phyloP scores from a whole-genome alignment of 2,888 invertebrate species.

The Dione vanillae region DNA sequence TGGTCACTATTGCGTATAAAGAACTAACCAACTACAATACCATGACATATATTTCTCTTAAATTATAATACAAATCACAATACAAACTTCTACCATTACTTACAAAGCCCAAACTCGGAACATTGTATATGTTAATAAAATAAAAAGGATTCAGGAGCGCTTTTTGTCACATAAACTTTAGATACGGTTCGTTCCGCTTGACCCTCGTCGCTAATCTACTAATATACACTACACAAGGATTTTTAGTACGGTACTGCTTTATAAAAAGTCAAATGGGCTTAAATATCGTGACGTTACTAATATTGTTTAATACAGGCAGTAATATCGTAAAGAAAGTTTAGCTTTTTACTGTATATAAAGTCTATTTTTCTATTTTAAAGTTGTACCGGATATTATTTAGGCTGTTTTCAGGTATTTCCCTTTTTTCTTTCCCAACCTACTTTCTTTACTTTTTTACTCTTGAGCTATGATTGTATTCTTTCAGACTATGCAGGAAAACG shows the following conservation, averaged over 20 bases:
- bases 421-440: too few species aligned
- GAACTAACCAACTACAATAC: too few species aligned
- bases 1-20: too few species aligned
- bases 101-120: neutral
- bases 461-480: too few species aligned
- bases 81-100: neutral
- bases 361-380: too few species aligned
- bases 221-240: slow-evolving; percentile 18
- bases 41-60: too few species aligned
- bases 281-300: neutral
- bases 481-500: too few species aligned
- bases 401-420: too few species aligned
- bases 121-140: slow-evolving; percentile 17
- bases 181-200: slow-evolving; percentile 16
- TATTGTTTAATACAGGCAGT: neutral
- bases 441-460: too few species aligned
- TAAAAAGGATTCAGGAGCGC: neutral
- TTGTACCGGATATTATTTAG: too few species aligned
- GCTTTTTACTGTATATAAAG: neutral
- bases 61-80: neutral
- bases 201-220: slow-evolving; percentile 23
- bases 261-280: slow-evolving; percentile 2
- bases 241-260: slow-evolving; percentile 6
- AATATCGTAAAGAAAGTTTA: neutral
- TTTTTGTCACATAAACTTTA: slow-evolving; percentile 27